A percentile compares a stretch with the other conserved stretches of the same genome.
Conservation (phyloP, 2,888 invertebrate genomes). For the Drosophila buzzatii region DNA sequence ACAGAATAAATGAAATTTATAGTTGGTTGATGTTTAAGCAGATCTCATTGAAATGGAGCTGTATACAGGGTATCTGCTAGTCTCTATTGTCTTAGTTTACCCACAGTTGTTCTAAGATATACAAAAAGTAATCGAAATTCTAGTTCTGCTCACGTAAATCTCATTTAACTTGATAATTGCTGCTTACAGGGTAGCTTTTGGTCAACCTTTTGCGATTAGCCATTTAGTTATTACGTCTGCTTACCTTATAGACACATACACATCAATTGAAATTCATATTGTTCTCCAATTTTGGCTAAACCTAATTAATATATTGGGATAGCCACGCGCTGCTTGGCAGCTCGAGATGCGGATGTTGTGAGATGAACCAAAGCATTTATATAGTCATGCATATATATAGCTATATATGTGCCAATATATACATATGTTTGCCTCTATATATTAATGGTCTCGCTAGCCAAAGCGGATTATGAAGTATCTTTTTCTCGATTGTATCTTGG, state of each 20-base stretch:
- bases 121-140: background rate
- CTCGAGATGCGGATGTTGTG: conserved; percentile 43
- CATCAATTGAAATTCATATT: conserved; percentile 21
- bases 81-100: too few species aligned
- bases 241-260: conserved; percentile 12
- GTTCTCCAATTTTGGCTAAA: conserved; percentile 55
- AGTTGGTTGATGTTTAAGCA: too few species aligned
- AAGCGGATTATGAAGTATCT: conserved; percentile 66
- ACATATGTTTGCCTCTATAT: background rate
- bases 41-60: too few species aligned
- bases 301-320: conserved; percentile 57
- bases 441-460: conserved; percentile 44
- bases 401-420: background rate
- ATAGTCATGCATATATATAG: conserved; percentile 10
- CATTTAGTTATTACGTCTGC: conserved; percentile 6
- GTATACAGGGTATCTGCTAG: too few species aligned
- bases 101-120: too few species aligned
- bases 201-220: background rate
- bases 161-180: background rate
- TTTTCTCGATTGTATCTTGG: conserved; percentile 60
- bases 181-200: background rate
- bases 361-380: conserved; percentile 51
- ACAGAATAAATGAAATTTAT: too few species aligned
- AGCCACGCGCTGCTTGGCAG: conserved; percentile 38
- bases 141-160: background rate